These are phyloP conservation scores for Miniopterus natalensis DNA, from an alignment of 2,113 vertebrate species.

Conservation along the genomic window DNA sequence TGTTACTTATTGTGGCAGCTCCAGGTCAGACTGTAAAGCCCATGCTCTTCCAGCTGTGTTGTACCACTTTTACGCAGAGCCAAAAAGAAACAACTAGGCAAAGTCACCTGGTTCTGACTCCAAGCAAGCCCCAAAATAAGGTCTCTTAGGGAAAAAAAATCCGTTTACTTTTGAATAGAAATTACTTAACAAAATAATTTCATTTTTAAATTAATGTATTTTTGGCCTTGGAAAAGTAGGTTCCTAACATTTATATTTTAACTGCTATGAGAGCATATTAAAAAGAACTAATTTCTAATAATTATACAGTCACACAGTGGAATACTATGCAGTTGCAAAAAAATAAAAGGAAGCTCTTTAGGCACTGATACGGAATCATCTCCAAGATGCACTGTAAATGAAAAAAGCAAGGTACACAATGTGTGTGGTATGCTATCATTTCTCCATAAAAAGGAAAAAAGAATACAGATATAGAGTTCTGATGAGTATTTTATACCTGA, in stretches of 20 bases:
- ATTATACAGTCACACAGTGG: neutral
- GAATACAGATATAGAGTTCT: neutral
- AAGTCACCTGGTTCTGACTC: neutral
- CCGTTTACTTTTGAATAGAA: neutral
- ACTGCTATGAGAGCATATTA: neutral
- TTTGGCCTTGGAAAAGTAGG: slow-evolving; percentile 7
- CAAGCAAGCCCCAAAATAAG: neutral
- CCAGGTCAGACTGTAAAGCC: neutral
- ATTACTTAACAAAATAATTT: slow-evolving; percentile 20
- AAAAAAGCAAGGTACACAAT: neutral
- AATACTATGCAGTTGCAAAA: neutral
- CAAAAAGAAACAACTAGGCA: neutral
- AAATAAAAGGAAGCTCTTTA: neutral
- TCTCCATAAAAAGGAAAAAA: neutral
- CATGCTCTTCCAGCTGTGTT: neutral
- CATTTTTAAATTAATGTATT: neutral
- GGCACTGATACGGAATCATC: neutral
- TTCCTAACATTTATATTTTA: slow-evolving; percentile 35
- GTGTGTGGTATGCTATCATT: neutral
- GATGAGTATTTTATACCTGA: neutral
- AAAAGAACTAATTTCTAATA: slow-evolving; percentile 12
- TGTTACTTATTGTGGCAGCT: neutral
- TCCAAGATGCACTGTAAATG: neutral
- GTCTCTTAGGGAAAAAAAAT: neutral
- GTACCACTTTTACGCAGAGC: neutral